Base-by-base conservation (phyloP, 2,797 vertebrate species). In the Tarsius wallacei region DNA sequence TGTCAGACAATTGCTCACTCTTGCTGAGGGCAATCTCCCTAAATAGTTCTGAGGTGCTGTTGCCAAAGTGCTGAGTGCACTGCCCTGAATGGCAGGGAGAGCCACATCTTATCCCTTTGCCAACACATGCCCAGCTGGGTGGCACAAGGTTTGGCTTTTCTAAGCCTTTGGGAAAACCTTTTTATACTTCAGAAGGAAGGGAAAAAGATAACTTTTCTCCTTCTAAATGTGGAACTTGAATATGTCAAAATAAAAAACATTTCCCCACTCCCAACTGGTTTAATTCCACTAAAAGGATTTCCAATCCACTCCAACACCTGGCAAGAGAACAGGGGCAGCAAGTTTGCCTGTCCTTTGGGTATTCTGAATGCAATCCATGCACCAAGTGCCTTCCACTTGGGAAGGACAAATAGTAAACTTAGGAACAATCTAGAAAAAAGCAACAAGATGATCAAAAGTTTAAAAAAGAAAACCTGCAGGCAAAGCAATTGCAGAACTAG, bases 1-100 rank as follows among this genome's bases (percentile, higher is more conserved):
- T 31, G 36, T 93, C 96, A 91, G 96, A 80, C 90, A 42, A 47
- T 26, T 47, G 85, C 93, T 92, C 94, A 91, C 61, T 70, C 42
- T 78, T 1, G 15, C 94, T 53, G 22, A 15, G 59, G 93, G 89
- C 64, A 19, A 87, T 42, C n/a, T 28, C 66, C 85, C 80, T 96
- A 49, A 63, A 76, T 57, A 49, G 77, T 68, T 64, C 80, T 3
- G 53, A 83, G 86, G 77, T n/a, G 47, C 47, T 15, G 78, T 6
- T 84, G 90, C 94, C 78, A 64, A 66, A 31, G n/a, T 47, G 57
- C 63, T 14, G 31, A 33, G 73, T 0, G 42, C 94, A 82, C 80
- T 28, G 71, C 88, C 70, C 55, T 14, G 13, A 53, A 17, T 57
- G 1, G 70, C 80, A 89, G 42, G 31, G 64, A 19, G 26, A 77